Evolutionary conservation across 2,797 vertebrate species (phyloP).

Genomic region (Poecilia wingei): DNA sequence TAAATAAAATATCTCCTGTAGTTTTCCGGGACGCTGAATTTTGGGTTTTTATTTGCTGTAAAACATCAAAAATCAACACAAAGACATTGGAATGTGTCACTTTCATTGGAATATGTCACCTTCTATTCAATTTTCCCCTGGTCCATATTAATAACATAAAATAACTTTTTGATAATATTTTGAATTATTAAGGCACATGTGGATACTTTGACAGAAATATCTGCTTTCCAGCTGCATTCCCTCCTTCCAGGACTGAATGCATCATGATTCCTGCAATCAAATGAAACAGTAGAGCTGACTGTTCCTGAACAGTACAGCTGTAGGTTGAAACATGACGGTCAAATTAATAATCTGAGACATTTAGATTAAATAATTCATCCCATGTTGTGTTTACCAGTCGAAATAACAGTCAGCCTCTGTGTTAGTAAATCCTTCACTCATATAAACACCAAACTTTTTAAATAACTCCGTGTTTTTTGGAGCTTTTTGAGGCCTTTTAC

Average conservation of each 20-base stretch:
- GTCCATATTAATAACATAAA: neutral
- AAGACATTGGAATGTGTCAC: neutral
- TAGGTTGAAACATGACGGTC: neutral
- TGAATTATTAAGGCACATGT: neutral
- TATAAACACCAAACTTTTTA: neutral
- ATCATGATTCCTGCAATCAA: neutral
- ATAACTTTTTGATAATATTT: neutral
- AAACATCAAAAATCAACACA: neutral
- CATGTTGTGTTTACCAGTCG: neutral
- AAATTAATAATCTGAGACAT: neutral
- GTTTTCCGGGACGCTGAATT: neutral
- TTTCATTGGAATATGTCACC: neutral
- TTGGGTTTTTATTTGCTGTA: neutral
- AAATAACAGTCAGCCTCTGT: neutral
- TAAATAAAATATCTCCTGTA: neutral
- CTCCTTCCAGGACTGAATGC: neutral
- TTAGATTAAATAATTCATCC: neutral
- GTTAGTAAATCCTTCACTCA: neutral
- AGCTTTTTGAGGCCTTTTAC: neutral
- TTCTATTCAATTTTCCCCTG: neutral
- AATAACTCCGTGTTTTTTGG: neutral
- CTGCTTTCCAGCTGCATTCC: neutral
- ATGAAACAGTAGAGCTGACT: neutral
- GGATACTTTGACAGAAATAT: neutral
- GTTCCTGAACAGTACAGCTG: neutral